Evolutionary conservation across 2,113 vertebrate genomes (phyloP), one percentile per base, ranked within the genome.

Genomic region (Sialia sialis): DNA sequence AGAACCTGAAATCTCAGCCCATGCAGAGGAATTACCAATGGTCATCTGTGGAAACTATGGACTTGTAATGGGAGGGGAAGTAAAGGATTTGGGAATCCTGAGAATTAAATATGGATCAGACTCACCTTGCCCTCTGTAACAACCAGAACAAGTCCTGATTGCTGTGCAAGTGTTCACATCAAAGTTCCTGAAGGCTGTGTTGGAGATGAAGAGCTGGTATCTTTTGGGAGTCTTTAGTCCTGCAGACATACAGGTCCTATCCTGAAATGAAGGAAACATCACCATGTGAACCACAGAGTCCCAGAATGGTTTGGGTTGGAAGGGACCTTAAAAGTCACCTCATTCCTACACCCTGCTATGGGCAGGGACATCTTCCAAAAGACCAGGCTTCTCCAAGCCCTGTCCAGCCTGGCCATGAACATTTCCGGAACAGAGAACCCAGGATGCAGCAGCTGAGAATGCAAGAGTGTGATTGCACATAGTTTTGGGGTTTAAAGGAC

Each of bases 51-150:
- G 27, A 89, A 77, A 60, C 2, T 3, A 7, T 21, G 32, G 68
- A 49, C 22, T 48, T 38, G 16, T 44, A 68, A 46, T 8, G 2
- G 10, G 10, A 51, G 16, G 18, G 11, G 22, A 83, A 82, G 11
- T 1, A 9, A 30, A 7, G 4, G 6, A 49, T 36, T 21, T 43
- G 22, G 5, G 67, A 91, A 54, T 7, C 9, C 22, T 82, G 29
- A 8, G 27, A 46, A 89, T 46, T 3, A 22, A 59, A 32, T 2
- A 11, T 7, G 29, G 62, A 59, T 51, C 43, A 72, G 41, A 96
- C 97, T 97, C 74, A 98, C 98, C 98, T 30, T 98, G 98, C 90
- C 98, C 98, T 89, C 1, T 93, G 43, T 82, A 96, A 91, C 98
- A 98, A 75, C 95, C 97, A 4, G 98, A 98, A 91, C 98, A 98